Base-by-base conservation (phyloP, 2,888 invertebrate genomes). In the Epsilonema sp. region DNA sequence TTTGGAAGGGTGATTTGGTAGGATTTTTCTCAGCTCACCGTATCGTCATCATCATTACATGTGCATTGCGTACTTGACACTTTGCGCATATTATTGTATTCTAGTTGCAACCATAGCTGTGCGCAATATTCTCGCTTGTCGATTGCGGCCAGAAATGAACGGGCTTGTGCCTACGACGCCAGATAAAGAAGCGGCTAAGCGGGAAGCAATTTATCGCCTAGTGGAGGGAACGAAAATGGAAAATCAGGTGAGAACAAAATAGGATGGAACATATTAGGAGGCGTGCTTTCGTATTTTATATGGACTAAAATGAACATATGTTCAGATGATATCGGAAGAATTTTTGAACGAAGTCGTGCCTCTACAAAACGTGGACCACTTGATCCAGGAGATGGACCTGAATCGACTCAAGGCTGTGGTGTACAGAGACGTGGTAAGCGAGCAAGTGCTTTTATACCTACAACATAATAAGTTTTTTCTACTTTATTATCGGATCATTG, bases 81-180 rank as follows among this genome's bases (percentile, higher is more conserved):
- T n/a, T n/a, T n/a, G n/a, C n/a, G n/a, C n/a, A n/a, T n/a, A n/a
- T n/a, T n/a, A n/a, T n/a, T n/a, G n/a, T 48, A 2, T 37, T 49
- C 67, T 80, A 85, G 86, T 92, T 60, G 92, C 92, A 75, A 97
- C 94, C 67, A 87, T 92, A 73, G 90, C 97, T 60, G 97, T 99
- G 64, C 80, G 97, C 66, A 97, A 97, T 75, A 97, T 97, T 71
- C 78, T 99, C 69, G 94, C 89, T 2, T 55, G 53, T 39, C 51
- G 54, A 4, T 16, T 31, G 31, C 31, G 31, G 31, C 8, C 16
- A 16, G 31, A 31, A 31, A 16, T 8, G 31, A 8, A 13, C 11
- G 31, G 31, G 11, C 16, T 16, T 8, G 31, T 13, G 11, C 31
- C 31, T 31, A 8, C 11, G 31, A 16, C 8, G 8, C 39, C 21